Base-by-base conservation (phyloP, 2,888 invertebrate species). In the Caenorhabditis japonica region DNA sequence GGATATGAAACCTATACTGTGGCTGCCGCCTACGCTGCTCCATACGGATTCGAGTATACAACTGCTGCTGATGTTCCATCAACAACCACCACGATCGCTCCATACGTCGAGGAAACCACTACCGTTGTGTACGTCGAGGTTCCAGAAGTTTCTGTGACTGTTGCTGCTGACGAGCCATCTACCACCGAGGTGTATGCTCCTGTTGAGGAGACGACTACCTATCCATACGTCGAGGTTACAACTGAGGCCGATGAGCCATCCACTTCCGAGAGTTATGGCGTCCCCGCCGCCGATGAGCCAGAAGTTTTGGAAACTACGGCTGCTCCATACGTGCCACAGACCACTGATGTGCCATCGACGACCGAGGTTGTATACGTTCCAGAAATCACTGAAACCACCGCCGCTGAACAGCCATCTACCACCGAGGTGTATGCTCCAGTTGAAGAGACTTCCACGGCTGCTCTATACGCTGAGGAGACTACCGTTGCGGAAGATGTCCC, bases 401-500 rank as follows among this genome's bases (percentile, higher is more conserved):
- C 47, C 15, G 27, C 19, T 49, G 17, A 27, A 15, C 15, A 30
- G 30, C 30, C 30, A 30, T 30, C 30, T 10, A 30, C 30, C 30
- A 30, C 30, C 10, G 30, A 30, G 10, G 30, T 10, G 5, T 30
- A 30, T 30, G 30, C 30, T 30, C 30, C 30, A 30, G 30, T 30
- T 10, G 30, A 30, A 30, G 30, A 30, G 30, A 30, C 30, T 30
- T 7, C 30, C 30, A 30, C 30, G 5, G 30, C 5, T 5, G 30
- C 30, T 10, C 7, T 10, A 5, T 30, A 30, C 30, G 10, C 2
- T 43, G 8, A 17, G 43, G 21, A 7, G 4, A n/a, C 23, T 12
- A 53, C 52, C 10, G 38, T 27, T 27, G 39, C 15, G 1, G 52
- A n/a, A 1, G 52, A 53, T n/a, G 38, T 38, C 7, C 52, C 52